These are phyloP conservation scores for Synanthedon andrenaeformis DNA, from an alignment of 2,888 invertebrate species.

Conservation along the genomic window DNA sequence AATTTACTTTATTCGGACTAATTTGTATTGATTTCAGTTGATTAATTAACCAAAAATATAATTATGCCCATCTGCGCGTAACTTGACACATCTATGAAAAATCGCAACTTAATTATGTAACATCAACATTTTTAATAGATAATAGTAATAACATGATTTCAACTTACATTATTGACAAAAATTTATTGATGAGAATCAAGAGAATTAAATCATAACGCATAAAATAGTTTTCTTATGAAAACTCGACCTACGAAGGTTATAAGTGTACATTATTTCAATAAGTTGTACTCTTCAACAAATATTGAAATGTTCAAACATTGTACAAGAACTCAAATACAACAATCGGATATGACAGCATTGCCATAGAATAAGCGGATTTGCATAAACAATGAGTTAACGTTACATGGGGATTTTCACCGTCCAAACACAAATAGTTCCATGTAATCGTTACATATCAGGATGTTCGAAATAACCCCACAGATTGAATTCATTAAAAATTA, in stretches of 20 bases:
- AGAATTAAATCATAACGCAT: too few species aligned
- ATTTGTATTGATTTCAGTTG: too few species aligned
- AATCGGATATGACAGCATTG: constrained; percentile 28
- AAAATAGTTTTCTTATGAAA: too few species aligned
- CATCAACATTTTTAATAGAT: too few species aligned
- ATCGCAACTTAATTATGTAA: too few species aligned
- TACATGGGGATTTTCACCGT: constrained; percentile 43
- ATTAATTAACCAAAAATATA: too few species aligned
- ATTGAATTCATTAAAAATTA: constrained; percentile 27
- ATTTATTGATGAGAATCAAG: too few species aligned
- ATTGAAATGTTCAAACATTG: constrained; percentile 1
- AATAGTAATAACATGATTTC: too few species aligned
- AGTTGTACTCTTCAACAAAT: neutral
- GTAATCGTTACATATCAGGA: constrained; percentile 47
- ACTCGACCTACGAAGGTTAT: neutral
- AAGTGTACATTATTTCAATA: neutral
- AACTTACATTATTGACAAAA: too few species aligned
- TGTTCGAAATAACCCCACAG: constrained; percentile 35
- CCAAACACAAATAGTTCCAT: constrained; percentile 30
- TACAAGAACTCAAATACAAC: constrained; percentile 7
- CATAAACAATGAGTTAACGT: constrained; percentile 36
- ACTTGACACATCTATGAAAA: too few species aligned
- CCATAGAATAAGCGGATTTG: constrained; percentile 33
- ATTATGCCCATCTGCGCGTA: too few species aligned
- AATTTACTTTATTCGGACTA: too few species aligned